phyloP scores from a whole-genome alignment of 2,797 vertebrate genomes.

The Sebastes steindachneri region DNA sequence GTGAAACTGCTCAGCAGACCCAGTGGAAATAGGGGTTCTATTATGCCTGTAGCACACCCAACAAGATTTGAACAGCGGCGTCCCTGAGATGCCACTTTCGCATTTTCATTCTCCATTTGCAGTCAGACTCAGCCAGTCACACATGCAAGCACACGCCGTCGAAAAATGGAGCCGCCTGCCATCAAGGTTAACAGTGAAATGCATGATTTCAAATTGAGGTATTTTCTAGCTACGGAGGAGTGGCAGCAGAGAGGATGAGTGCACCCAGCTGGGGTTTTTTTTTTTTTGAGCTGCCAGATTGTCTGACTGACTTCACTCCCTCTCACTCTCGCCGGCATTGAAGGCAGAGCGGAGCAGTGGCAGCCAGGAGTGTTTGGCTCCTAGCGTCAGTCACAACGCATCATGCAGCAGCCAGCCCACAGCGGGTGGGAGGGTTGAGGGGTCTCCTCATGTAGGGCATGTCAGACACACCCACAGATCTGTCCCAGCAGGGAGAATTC shows the following conservation, averaged over 20 bases:
- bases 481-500: slow-evolving; percentile 21
- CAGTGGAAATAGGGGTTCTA: slow-evolving; percentile 6
- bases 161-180: slow-evolving; percentile 34
- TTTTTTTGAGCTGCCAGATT: slow-evolving; percentile 50
- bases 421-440: slow-evolving; percentile 27
- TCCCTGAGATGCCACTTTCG: slow-evolving; percentile 22
- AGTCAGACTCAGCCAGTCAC: slow-evolving; percentile 26
- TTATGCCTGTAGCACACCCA: slow-evolving; percentile 21
- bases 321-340: slow-evolving; percentile 7
- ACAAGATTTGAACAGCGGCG: slow-evolving; percentile 38
- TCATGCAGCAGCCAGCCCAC: slow-evolving; percentile 60
- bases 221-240: slow-evolving; percentile 51
- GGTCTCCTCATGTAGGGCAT: slow-evolving; percentile 44
- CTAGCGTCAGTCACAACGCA: slow-evolving; percentile 58
- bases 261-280: slow-evolving; percentile 47
- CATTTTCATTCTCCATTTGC: slow-evolving; percentile 48
- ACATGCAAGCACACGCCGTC: not conserved
- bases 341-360: slow-evolving; percentile 44
- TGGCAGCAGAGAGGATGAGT: slow-evolving; percentile 50
- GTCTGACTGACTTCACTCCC: slow-evolving; percentile 56
- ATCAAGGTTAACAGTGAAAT: slow-evolving; percentile 60
- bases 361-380: slow-evolving; percentile 40
- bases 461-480: slow-evolving; percentile 58
- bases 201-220: slow-evolving; percentile 59
- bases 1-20: slow-evolving; percentile 10